Conservation (phyloP, 2,797 vertebrate genomes). For the Lepilemur ruficaudatus region DNA sequence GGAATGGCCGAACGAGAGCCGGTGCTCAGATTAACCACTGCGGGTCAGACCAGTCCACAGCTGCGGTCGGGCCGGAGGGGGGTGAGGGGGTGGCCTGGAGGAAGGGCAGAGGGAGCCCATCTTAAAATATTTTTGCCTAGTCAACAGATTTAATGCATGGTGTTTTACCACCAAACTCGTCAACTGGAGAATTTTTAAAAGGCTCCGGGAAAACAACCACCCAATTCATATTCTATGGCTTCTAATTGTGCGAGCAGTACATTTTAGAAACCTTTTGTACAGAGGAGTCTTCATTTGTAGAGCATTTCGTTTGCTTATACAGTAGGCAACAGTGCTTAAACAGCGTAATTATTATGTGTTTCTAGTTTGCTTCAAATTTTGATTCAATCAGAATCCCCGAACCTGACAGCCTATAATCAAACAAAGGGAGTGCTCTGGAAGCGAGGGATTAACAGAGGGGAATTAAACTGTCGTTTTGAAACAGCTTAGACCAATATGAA, state of each 20-base stretch:
- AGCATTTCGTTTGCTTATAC: slow-evolving; percentile 77
- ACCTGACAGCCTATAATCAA: slow-evolving; percentile 88
- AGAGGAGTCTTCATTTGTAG: slow-evolving; percentile 38
- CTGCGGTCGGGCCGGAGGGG: slow-evolving; percentile 49
- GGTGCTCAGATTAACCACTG: slow-evolving; percentile 52
- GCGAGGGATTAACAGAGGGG: slow-evolving; percentile 85
- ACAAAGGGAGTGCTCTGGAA: slow-evolving; percentile 85
- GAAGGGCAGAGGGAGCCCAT: slow-evolving; percentile 12
- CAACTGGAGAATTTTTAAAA: slow-evolving; percentile 44
- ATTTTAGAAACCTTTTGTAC: slow-evolving; percentile 66
- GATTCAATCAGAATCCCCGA: slow-evolving; percentile 84
- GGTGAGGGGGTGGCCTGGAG: not conserved
- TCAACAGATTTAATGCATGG: slow-evolving; percentile 17
- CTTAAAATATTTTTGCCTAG: slow-evolving; percentile 68
- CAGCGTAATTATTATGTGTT: slow-evolving; percentile 85
- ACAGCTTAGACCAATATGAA: slow-evolving; percentile 87
- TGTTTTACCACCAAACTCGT: slow-evolving; percentile 53
- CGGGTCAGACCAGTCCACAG: slow-evolving; percentile 73
- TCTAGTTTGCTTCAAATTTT: slow-evolving; percentile 85
- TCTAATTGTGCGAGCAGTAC: slow-evolving; percentile 40
- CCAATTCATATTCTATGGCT: slow-evolving; percentile 31
- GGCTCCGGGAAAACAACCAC: slow-evolving; percentile 35
- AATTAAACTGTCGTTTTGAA: slow-evolving; percentile 88
- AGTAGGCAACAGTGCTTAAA: slow-evolving; percentile 75
- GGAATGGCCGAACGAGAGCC: not conserved